Base-by-base conservation (phyloP, 2,113 vertebrate genomes). In the Sinocyclocheilus anshuiensis region DNA sequence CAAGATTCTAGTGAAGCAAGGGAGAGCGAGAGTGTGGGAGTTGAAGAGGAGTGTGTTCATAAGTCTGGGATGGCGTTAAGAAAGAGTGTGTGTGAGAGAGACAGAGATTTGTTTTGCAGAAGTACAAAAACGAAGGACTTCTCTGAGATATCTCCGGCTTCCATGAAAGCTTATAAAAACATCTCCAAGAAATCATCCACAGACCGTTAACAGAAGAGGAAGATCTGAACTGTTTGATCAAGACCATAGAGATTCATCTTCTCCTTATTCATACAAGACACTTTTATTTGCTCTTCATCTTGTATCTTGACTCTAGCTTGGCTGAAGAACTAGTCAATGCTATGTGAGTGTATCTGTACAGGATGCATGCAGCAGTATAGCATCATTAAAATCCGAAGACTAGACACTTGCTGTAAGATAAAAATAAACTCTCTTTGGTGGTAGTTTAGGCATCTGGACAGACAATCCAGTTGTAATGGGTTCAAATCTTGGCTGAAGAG, bases 141-240 rank as follows among this genome's bases (percentile, higher is more conserved):
- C 10, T 55, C 50, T 29, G 79, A 80, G 57, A 88, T 48, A 77
- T 84, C n/a, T 72, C 77, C 55, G 33, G 61, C 72, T 82, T 84
- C 57, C 53, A 76, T 59, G 16, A 81, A n/a, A 84, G 24, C 69
- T 72, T 50, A 26, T 55, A 79, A 33, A 79, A 63, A 45, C 67
- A 72, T 20, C 29, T 77, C 63, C 65, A 74, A 77, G n/a, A 61
- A 87, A 42, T 76, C 67, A 84, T 71, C 29, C 48, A 0, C 50
- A 18, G 59, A 81, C 61, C 85, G 50, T 81, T 84, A 86, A 65
- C 79, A 80, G 61, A 55, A 16, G 48, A 57, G 6, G 36, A 59
- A 39, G 13, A 45, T 84, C 9, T 53, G 61, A 82, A 11, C 42
- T 36, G 63, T 76, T 86, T 67, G 59, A 84, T 53, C 75, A 45